These are phyloP conservation scores for Pachyseris speciosa DNA, from an alignment of 64 coral and sea anemone species.

Conservation along the genomic window DNA sequence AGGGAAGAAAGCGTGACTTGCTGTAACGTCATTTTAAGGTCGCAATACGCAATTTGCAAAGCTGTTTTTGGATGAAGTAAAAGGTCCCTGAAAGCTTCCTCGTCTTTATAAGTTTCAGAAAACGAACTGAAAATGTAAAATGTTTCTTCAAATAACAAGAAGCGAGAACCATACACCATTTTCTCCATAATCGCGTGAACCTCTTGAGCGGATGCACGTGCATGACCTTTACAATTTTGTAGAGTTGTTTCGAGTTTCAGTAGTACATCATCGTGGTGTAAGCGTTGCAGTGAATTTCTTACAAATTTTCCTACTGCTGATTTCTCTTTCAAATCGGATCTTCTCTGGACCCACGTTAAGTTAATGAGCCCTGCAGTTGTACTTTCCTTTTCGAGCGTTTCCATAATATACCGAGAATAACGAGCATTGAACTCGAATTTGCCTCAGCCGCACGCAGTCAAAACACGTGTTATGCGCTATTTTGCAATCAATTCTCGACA, in stretches of 20 bases:
- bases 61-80: slow-evolving; percentile 16
- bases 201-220: slow-evolving; percentile 27
- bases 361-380: not conserved
- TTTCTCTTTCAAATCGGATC: slow-evolving; percentile 6
- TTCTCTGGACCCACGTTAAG: not conserved
- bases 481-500: too few species aligned
- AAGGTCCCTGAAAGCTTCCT: slow-evolving; percentile 51
- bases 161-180: slow-evolving; percentile 1
- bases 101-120: slow-evolving; percentile 28
- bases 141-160: slow-evolving; percentile 39
- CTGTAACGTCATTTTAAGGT: too few species aligned
- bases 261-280: slow-evolving; percentile 9
- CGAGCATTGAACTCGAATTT: too few species aligned
- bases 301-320: not conserved
- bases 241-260: not conserved
- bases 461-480: too few species aligned
- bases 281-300: not conserved
- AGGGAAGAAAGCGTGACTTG: too few species aligned
- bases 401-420: too few species aligned
- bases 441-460: too few species aligned
- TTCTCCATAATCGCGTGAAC: slow-evolving; percentile 56
- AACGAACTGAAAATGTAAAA: slow-evolving; percentile 42
- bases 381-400: too few species aligned
- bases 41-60: too few species aligned
- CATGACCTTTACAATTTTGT: slow-evolving; percentile 22